A percentile compares a stretch with the other conserved stretches of the same genome.
These are phyloP conservation scores for Drosophila paulistorum DNA, from an alignment of 1,140 invertebrate species.

Conservation along the genomic window DNA sequence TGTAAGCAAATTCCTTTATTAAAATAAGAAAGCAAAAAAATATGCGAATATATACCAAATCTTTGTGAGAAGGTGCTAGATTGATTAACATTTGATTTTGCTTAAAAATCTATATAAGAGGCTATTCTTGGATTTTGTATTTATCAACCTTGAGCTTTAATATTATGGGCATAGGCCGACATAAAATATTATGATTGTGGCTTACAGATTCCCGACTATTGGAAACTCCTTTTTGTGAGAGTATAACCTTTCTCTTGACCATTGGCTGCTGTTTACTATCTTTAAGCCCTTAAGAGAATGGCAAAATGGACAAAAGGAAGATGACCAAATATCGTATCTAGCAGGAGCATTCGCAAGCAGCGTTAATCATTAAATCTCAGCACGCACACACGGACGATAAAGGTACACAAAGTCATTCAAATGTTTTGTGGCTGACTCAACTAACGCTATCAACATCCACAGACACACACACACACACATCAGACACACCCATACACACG, in stretches of 20 bases:
- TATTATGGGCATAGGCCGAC: too few species aligned
- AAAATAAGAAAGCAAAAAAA: too few species aligned
- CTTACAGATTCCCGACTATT: background rate
- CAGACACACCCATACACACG: conserved; percentile 16
- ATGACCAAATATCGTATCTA: background rate
- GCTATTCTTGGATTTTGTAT: too few species aligned
- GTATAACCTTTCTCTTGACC: background rate
- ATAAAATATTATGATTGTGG: too few species aligned
- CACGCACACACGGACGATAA: conserved; percentile 64
- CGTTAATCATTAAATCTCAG: conserved; percentile 76
- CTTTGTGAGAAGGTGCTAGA: too few species aligned
- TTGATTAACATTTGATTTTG: too few species aligned
- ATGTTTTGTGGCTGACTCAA: conserved; percentile 39
- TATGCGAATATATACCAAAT: too few species aligned
- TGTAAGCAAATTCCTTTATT: too few species aligned
- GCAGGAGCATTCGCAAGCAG: conserved; percentile 40
- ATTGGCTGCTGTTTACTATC: conserved; percentile 31
- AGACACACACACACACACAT: conserved; percentile 26
- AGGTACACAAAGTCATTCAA: conserved; percentile 37
- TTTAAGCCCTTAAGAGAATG: conserved; percentile 54
- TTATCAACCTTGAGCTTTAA: too few species aligned
- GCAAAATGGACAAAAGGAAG: conserved; percentile 25
- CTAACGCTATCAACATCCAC: conserved; percentile 39
- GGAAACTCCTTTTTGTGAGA: background rate
- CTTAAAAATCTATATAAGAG: too few species aligned